phyloP scores from a whole-genome alignment of 2,113 vertebrate species.

The Corydoras sp. region DNA sequence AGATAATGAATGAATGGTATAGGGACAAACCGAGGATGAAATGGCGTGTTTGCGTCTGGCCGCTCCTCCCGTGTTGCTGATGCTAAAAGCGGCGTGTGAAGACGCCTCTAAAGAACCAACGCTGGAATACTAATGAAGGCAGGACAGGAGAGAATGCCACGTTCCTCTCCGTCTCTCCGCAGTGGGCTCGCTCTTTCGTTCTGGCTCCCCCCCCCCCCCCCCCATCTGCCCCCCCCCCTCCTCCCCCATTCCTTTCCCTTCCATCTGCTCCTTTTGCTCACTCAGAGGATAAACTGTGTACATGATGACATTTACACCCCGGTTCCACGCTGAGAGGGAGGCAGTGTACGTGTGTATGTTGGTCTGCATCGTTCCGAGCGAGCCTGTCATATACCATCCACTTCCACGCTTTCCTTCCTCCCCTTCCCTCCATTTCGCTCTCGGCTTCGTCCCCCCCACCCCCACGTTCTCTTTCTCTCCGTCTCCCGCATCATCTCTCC shows the following conservation, averaged over 20 bases:
- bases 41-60: not conserved
- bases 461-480: constrained; percentile 16
- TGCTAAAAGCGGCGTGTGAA: constrained; percentile 35
- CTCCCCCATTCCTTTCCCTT: constrained; percentile 33
- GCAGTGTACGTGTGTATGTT: constrained; percentile 15
- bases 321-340: constrained; percentile 47
- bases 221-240: not conserved
- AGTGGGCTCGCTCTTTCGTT: constrained; percentile 50
- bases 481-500: constrained; percentile 35
- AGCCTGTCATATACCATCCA: constrained; percentile 29
- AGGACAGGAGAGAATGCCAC: constrained; percentile 39
- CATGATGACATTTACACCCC: constrained; percentile 50
- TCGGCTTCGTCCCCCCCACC: too few species aligned
- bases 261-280: constrained; percentile 48
- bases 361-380: constrained; percentile 9
- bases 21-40: not conserved
- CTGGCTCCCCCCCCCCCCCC: constrained; percentile 38
- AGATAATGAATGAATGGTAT: too few species aligned
- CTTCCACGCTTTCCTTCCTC: constrained; percentile 6
- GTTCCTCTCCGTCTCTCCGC: constrained; percentile 37
- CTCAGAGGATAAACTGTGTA: constrained; percentile 49
- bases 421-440: constrained; percentile 34
- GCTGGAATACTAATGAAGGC: constrained; percentile 49
- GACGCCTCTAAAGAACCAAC: constrained; percentile 40
- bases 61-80: constrained; percentile 31